Percentiles rank a stretch among this genome's conserved stretches.
Conservation (phyloP, 2,888 invertebrate genomes). For the Cenopis cana region DNA sequence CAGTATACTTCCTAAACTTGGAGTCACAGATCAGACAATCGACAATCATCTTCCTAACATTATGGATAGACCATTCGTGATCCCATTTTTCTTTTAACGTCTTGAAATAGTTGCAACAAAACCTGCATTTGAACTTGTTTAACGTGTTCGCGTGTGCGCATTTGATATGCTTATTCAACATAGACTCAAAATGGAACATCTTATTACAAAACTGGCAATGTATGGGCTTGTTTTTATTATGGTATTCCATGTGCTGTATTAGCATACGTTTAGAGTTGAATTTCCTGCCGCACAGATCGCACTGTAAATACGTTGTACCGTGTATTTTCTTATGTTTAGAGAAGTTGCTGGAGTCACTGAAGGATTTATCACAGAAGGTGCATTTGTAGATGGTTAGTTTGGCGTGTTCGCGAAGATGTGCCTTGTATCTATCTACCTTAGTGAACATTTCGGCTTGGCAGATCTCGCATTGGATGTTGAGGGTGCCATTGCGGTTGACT, state of each 20-base stretch:
- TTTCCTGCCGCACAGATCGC: conserved; percentile 77
- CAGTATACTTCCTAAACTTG: conserved; percentile 75
- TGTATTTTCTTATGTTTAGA: conserved; percentile 83
- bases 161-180: conserved; percentile 75
- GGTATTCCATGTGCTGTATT: conserved; percentile 76
- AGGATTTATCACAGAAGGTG: conserved; percentile 78
- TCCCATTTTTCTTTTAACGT: conserved; percentile 79
- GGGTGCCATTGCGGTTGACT: conserved; percentile 63
- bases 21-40: conserved; percentile 73
- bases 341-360: conserved; percentile 81
- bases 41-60: conserved; percentile 72
- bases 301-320: conserved; percentile 70
- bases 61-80: conserved; percentile 77
- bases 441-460: conserved; percentile 67
- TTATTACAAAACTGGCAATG: conserved; percentile 67
- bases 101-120: conserved; percentile 65
- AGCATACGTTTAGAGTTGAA: conserved; percentile 81
- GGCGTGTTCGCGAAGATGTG: conserved; percentile 78
- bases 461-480: conserved; percentile 73
- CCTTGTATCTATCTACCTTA: conserved; percentile 76
- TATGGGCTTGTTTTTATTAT: conserved; percentile 67
- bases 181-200: conserved; percentile 74
- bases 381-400: conserved; percentile 79
- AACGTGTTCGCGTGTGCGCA: conserved; percentile 62
- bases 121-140: conserved; percentile 65